Base-by-base conservation (phyloP, 2,888 invertebrate species). In the Harpagoxenus sublaevis region DNA sequence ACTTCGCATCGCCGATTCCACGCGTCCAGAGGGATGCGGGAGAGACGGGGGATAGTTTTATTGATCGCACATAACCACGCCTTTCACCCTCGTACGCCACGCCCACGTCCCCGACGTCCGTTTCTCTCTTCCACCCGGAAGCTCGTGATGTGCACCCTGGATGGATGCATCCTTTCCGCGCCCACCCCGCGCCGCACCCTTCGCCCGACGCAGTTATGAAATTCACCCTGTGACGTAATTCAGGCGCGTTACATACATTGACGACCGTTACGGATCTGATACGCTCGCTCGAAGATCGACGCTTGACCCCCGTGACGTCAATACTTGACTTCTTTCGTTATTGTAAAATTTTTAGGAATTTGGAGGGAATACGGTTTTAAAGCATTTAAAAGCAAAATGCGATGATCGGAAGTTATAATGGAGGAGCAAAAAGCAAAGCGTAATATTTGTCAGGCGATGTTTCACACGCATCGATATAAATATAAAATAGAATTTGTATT, bases 31-130 rank as follows among this genome's bases (percentile, higher is more conserved):
- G 66, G 55, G 70, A 62, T 15, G 42, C 18, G 66, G 53, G 66
- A 42, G 66, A 31, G 51, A 23, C 23, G 65, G 87, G 90, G 90
- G 93, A 91, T 93, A 92, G 92, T 91, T 92, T 92, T 94, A 95
- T 94, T 94, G 94, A 95, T 95, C 94, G 89, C 55, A 45, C 45
- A 57, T 92, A 77, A 91, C 94, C 94, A 94, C 94, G 94, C 94
- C 94, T 87, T 92, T 89, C 92, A 91, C 92, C 92, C 88, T 91
- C 89, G 85, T 86, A 91, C 88, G 92, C 91, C 92, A 93, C 94
- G 93, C 94, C 94, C 91, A 93, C 88, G 74, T 35, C 48, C 12
- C 18, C 60, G 73, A 42, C 60, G 57, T 60, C 42, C 62, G 48
- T 48, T 75, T 75, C 78, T 78, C 85, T 53, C 51, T 60, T 62